Evolutionary conservation across 1,140 invertebrate species (phyloP).

Genomic region (Solen grandis): DNA sequence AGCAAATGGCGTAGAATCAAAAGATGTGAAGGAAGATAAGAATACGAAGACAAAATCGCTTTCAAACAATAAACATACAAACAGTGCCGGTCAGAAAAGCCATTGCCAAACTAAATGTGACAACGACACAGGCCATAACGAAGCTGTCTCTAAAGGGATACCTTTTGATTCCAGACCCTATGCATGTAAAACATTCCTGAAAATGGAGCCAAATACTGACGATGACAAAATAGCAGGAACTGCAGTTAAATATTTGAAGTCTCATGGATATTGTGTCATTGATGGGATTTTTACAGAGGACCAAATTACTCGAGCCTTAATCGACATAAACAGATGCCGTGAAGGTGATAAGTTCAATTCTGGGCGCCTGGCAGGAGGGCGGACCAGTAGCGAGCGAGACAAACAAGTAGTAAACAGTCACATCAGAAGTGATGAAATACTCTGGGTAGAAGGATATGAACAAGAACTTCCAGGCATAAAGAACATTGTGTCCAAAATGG

Average conservation of each 20-base stretch:
- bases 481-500: slow-evolving; percentile 91
- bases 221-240: slow-evolving; percentile 6
- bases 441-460: slow-evolving; percentile 95
- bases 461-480: slow-evolving; percentile 90
- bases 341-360: slow-evolving; percentile 52
- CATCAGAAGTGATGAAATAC: slow-evolving; percentile 90
- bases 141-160: neutral
- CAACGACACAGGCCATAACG: neutral
- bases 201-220: neutral
- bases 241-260: slow-evolving; percentile 21
- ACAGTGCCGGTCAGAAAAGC: slow-evolving; percentile 36
- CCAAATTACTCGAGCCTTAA: slow-evolving; percentile 88
- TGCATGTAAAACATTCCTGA: neutral
- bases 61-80: neutral
- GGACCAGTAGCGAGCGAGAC: slow-evolving; percentile 32
- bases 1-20: neutral
- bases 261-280: slow-evolving; percentile 89
- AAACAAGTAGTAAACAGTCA: slow-evolving; percentile 42
- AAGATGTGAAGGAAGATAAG: neutral
- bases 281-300: slow-evolving; percentile 93
- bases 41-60: neutral
- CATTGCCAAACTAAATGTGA: neutral
- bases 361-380: slow-evolving; percentile 59
- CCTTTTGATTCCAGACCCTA: slow-evolving; percentile 28
- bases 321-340: slow-evolving; percentile 87